A percentile compares a stretch with the other conserved stretches of the same genome.
These are phyloP conservation scores for Coracopsis vasa DNA, from an alignment of 2,113 vertebrate genomes.

Conservation along the genomic window DNA sequence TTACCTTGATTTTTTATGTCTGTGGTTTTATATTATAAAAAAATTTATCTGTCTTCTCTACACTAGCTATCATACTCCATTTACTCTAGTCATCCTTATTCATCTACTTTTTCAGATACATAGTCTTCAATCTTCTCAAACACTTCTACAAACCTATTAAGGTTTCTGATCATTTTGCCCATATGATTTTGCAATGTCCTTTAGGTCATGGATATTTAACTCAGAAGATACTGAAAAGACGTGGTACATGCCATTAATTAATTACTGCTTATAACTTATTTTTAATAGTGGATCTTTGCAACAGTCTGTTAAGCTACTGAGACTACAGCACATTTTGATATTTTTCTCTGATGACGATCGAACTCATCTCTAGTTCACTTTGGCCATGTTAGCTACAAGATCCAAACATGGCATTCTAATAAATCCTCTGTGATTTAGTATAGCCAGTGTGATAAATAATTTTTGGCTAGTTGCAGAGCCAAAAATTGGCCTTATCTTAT, in stretches of 20 bases:
- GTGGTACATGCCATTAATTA: background rate
- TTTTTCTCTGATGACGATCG: background rate
- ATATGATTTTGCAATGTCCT: background rate
- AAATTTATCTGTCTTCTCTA: background rate
- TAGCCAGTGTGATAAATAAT: background rate
- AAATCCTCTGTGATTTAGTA: background rate
- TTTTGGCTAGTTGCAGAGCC: background rate
- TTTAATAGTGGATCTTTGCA: background rate
- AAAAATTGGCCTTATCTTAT: background rate
- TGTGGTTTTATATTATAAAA: rapidly evolving
- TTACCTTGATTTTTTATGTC: background rate
- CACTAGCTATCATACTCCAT: background rate
- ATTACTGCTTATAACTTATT: background rate
- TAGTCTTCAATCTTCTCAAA: background rate
- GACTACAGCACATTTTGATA: background rate
- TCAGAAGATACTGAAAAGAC: background rate
- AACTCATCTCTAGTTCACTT: background rate
- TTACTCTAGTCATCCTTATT: background rate
- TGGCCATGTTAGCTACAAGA: background rate
- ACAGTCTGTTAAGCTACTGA: background rate
- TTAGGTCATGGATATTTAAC: background rate
- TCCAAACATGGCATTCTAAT: background rate
- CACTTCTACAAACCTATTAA: background rate
- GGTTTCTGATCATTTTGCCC: background rate
- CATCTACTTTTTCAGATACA: background rate